These are phyloP conservation scores for Mactromeris polynyma DNA, from an alignment of 2,888 invertebrate genomes.

Conservation along the genomic window DNA sequence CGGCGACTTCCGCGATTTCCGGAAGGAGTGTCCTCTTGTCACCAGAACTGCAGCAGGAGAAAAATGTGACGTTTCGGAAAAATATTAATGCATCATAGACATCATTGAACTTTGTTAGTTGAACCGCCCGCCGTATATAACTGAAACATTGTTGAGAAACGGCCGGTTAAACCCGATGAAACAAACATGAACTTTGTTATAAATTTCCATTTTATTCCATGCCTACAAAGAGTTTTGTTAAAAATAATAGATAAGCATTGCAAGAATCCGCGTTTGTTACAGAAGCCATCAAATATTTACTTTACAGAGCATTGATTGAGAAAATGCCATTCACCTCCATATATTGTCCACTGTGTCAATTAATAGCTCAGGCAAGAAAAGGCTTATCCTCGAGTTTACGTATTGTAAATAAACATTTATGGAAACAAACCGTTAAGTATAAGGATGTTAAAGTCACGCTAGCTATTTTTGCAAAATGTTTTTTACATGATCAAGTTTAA, in stretches of 20 bases:
- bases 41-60: too few relatives aligned
- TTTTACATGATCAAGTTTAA: not conserved
- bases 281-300: constrained; percentile 15
- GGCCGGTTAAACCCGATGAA: too few relatives aligned
- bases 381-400: constrained; percentile 36
- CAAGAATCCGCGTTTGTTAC: constrained; percentile 15
- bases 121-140: too few relatives aligned
- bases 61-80: not conserved
- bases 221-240: not conserved
- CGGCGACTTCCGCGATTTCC: too few relatives aligned
- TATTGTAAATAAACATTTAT: not conserved
- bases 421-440: not conserved
- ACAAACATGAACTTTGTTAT: too few relatives aligned
- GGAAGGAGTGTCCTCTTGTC: too few relatives aligned
- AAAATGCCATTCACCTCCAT: not conserved
- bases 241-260: constrained; percentile 41
- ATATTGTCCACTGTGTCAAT: constrained; percentile 43
- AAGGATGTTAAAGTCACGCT: not conserved
- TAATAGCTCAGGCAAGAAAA: constrained; percentile 46
- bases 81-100: not conserved
- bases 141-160: too few relatives aligned
- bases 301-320: constrained; percentile 27
- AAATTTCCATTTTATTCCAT: constrained; percentile 44
- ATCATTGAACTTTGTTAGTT: not conserved
- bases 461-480: not conserved